Base-by-base conservation (phyloP, 2,888 invertebrate genomes). In the Tanypteryx hageni region DNA sequence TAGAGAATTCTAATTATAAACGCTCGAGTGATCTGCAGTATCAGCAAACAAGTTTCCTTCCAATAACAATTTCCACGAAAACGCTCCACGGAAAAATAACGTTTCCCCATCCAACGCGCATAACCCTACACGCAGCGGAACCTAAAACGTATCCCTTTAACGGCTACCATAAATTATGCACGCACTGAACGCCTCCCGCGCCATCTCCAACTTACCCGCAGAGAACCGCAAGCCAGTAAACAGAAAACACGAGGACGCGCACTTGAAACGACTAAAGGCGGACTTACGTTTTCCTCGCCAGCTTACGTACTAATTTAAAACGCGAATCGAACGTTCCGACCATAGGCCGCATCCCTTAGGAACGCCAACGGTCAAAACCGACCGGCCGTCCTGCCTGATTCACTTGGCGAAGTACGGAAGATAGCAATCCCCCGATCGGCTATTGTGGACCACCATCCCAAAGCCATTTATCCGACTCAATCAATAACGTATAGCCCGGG, bases 401-500 rank as follows among this genome's bases (percentile, higher is more conserved):
- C 44, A 44, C 44, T 44, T 44, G 3, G 44, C 44, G 44, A 44
- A 44, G 44, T 44, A 44, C 44, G 44, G 44, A 14, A 5, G 76
- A 76, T 11, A 27, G 22, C 10, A 68, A 68, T n/a, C 22, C 9
- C 68, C 10, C 22, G 68, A 68, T 68, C 76, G 44, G 89, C 89
- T 89, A 89, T 64, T 89, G 89, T 89, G 31, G 89, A 61, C 61
- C 31, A 16, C 86, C 59, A 86, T 86, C 59, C 86, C 86, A 89
- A 89, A 89, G 89, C 68, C 64, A 89, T 89, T 89, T 68, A 89
- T 64, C 89, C n/a, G 89, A 89, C 89, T 64, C 31, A 89, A 89
- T 89, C 89, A 89, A 89, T 89, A 89, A 64, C 64, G 56, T 64
- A 31, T 31, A 61, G 89, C 31, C 10, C 89, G n/a, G 64, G 64